A percentile compares a stretch with the other conserved stretches of the same genome.
These are phyloP conservation scores for Trichosurus vulpecula DNA, from an alignment of 2,797 vertebrate species.

Conservation along the genomic window DNA sequence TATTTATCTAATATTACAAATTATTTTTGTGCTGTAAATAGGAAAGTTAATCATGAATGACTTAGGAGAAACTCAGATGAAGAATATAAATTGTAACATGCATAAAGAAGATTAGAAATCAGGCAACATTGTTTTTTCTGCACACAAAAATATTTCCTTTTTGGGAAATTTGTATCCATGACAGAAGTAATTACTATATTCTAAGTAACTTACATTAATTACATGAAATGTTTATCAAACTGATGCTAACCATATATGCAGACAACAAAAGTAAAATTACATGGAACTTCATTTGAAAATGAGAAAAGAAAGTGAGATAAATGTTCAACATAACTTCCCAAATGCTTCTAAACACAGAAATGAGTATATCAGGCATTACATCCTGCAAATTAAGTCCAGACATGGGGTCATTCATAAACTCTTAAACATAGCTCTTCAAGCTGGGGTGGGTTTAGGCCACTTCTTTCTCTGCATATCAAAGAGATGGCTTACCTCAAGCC, in stretches of 20 bases:
- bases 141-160: conserved; percentile 13
- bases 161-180: conserved; percentile 8
- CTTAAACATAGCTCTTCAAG: neutral
- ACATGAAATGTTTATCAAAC: neutral
- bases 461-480: conserved; percentile 68
- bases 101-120: neutral
- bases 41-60: conserved; percentile 44
- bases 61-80: neutral
- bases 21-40: neutral
- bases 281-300: conserved; percentile 1
- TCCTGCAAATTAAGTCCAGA: conserved; percentile 12
- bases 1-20: conserved; percentile 27
- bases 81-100: conserved; percentile 31
- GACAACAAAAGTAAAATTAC: conserved; percentile 12
- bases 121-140: neutral
- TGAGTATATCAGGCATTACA: conserved; percentile 1
- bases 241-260: neutral
- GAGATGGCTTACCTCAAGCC: conserved; percentile 62
- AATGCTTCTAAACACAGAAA: conserved; percentile 3
- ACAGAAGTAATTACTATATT: neutral
- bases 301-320: conserved; percentile 20
- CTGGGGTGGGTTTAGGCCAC: conserved; percentile 14
- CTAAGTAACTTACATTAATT: neutral
- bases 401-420: conserved; percentile 21
- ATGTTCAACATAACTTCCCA: neutral